A percentile compares a stretch with the other conserved stretches of the same genome.
These are phyloP conservation scores for Nymphalis c-album DNA, from an alignment of 2,888 invertebrate genomes.

Conservation along the genomic window DNA sequence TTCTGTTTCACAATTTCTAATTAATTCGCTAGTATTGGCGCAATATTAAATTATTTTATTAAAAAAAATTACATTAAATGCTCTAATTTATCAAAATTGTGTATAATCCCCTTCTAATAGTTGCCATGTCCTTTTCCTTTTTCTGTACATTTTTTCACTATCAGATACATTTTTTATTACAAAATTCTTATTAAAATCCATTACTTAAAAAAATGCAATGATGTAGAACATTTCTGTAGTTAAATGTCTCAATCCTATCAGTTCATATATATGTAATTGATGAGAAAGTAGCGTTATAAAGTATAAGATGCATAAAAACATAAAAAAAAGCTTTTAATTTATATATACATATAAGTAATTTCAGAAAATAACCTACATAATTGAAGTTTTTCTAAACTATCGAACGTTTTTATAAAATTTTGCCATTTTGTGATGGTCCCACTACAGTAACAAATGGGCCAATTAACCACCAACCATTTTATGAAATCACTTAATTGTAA, in stretches of 20 bases:
- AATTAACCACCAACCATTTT: slow-evolving; percentile 34
- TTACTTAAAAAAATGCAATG: too few relatives aligned
- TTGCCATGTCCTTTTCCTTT: slow-evolving; percentile 16
- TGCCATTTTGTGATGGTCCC: slow-evolving; percentile 8
- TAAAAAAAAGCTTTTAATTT: too few relatives aligned
- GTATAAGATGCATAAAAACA: too few relatives aligned
- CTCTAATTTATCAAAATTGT: background rate
- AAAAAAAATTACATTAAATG: slow-evolving; percentile 28
- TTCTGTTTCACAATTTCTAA: slow-evolving; percentile 81
- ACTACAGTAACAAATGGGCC: slow-evolving; percentile 31
- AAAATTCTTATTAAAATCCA: too few relatives aligned
- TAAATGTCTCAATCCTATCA: too few relatives aligned
- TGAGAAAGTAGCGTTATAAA: too few relatives aligned
- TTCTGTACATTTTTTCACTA: slow-evolving; percentile 15
- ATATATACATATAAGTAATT: too few relatives aligned
- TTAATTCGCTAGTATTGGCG: slow-evolving; percentile 72
- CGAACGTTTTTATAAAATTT: background rate
- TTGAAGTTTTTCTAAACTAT: background rate
- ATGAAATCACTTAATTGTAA: slow-evolving; percentile 33
- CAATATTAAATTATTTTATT: slow-evolving; percentile 40
- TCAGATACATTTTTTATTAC: too few relatives aligned
- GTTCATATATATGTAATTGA: too few relatives aligned
- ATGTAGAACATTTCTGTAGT: too few relatives aligned
- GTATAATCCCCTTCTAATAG: slow-evolving; percentile 23
- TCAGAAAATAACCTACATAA: too few relatives aligned